Evolutionary conservation across 2,113 vertebrate genomes (phyloP).

Genomic region (Bubalus kerabau): DNA sequence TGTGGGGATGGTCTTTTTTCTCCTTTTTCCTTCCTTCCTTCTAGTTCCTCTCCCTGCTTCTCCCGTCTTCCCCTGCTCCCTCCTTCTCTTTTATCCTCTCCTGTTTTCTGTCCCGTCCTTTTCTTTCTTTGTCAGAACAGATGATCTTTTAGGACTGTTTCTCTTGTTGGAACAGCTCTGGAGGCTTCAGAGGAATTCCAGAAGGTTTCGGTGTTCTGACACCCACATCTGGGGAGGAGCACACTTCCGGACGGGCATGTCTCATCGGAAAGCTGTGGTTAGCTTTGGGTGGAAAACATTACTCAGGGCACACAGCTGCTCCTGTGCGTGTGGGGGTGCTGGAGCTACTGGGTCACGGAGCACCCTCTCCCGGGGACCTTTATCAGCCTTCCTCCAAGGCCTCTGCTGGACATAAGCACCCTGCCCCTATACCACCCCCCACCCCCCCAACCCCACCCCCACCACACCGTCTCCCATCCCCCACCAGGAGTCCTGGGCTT

Average conservation of each 20-base stretch:
- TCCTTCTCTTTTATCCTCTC: not conserved
- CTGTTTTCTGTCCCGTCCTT: not conserved
- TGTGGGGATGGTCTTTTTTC: not conserved
- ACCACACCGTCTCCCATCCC: rapidly evolving
- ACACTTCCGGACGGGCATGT: not conserved
- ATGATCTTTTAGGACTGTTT: not conserved
- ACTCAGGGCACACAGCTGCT: not conserved
- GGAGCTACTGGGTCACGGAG: not conserved
- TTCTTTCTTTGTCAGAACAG: not conserved
- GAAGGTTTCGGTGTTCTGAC: not conserved
- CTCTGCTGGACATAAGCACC: not conserved
- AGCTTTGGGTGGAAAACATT: not conserved
- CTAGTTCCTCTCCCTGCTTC: not conserved
- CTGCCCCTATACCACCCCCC: not conserved
- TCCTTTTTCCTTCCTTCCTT: too few species aligned
- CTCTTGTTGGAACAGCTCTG: not conserved
- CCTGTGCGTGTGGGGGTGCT: not conserved
- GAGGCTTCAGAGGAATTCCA: not conserved
- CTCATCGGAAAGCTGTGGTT: not conserved
- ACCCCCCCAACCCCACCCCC: too few species aligned
- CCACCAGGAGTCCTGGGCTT: not conserved
- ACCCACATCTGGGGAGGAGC: not conserved
- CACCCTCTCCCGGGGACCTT: not conserved
- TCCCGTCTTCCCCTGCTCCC: not conserved
- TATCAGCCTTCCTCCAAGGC: not conserved